phyloP scores from a whole-genome alignment of 1,140 invertebrate genomes.

The Amphibalanus amphitrite region DNA sequence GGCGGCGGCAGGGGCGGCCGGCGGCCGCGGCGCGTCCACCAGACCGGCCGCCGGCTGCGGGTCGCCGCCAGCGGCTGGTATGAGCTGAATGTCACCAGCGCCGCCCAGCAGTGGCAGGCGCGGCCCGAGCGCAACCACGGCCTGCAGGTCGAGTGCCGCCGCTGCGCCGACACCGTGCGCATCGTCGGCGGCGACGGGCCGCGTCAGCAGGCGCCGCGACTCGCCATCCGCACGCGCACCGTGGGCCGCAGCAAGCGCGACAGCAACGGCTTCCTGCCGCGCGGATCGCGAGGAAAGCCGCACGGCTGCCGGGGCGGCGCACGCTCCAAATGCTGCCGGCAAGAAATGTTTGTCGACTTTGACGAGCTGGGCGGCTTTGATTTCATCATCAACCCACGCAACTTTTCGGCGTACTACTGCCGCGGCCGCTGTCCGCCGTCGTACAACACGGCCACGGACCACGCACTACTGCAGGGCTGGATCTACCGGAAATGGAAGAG shows the following conservation, averaged over 20 bases:
- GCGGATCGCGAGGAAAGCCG: neutral
- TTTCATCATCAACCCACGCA: constrained; percentile 47
- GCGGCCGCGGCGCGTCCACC: neutral
- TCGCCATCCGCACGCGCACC: constrained; percentile 6
- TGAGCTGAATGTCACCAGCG: constrained; percentile 35
- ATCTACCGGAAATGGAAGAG: constrained; percentile 32
- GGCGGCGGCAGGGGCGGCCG: too few relatives aligned
- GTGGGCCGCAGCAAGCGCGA: constrained; percentile 5
- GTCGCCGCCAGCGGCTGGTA: constrained; percentile 26
- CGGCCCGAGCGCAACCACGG: constrained; percentile 28
- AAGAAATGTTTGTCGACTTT: constrained; percentile 44
- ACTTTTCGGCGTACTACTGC: constrained; percentile 53
- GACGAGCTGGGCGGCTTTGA: constrained; percentile 46
- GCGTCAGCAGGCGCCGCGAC: constrained; percentile 8
- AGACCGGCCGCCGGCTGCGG: neutral
- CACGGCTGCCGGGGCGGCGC: constrained; percentile 10
- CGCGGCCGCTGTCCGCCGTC: constrained; percentile 45
- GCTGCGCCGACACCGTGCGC: constrained; percentile 20
- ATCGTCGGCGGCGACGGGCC: constrained; percentile 8
- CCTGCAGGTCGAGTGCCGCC: constrained; percentile 32
- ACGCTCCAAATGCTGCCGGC: constrained; percentile 37
- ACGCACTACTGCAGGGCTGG: constrained; percentile 49
- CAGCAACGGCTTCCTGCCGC: neutral
- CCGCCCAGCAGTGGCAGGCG: constrained; percentile 31
- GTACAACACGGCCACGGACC: constrained; percentile 49